phyloP scores from a whole-genome alignment of 2,888 invertebrate species.

The Myopa tessellatipennis region DNA sequence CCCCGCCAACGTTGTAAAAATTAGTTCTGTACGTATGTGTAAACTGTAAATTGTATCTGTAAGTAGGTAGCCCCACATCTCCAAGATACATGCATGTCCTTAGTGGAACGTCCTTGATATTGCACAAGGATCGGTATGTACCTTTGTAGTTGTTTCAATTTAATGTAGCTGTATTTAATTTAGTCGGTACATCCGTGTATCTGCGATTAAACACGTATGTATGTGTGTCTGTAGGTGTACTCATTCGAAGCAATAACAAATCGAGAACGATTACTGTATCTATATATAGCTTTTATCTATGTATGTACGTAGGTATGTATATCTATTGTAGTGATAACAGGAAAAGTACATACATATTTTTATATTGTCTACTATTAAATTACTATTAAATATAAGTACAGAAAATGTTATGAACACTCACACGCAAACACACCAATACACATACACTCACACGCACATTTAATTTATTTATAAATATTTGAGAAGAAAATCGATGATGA shows the following conservation, averaged over 20 bases:
- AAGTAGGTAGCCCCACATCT: slow-evolving; percentile 12
- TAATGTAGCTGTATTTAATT: slow-evolving; percentile 12
- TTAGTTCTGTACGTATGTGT: slow-evolving; percentile 33
- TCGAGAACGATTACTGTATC: slow-evolving; percentile 18
- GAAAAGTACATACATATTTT: slow-evolving; percentile 14
- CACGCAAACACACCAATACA: slow-evolving; percentile 24
- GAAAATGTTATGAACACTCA: slow-evolving; percentile 33
- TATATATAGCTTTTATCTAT: slow-evolving; percentile 19
- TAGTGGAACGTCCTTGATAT: slow-evolving; percentile 32
- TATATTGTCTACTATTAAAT: slow-evolving; percentile 28
- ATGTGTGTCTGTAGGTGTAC: slow-evolving; percentile 19
- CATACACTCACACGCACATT: slow-evolving; percentile 30
- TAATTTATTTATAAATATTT: slow-evolving; percentile 36
- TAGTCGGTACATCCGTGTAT: slow-evolving; percentile 5
- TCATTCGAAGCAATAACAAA: slow-evolving; percentile 18
- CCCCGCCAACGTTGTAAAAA: slow-evolving; percentile 20
- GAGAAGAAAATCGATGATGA: slow-evolving; percentile 32
- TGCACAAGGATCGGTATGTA: slow-evolving; percentile 34
- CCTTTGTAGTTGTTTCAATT: slow-evolving; percentile 27
- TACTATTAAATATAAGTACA: slow-evolving; percentile 37
- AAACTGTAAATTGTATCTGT: slow-evolving; percentile 33
- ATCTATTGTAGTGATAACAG: slow-evolving; percentile 11
- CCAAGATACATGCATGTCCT: background rate
- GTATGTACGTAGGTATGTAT: background rate
- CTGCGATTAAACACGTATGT: slow-evolving; percentile 1